Evolutionary conservation across 2,888 invertebrate species (phyloP), one percentile per base, ranked within the genome.

Genomic region (Pollenia labialis): DNA sequence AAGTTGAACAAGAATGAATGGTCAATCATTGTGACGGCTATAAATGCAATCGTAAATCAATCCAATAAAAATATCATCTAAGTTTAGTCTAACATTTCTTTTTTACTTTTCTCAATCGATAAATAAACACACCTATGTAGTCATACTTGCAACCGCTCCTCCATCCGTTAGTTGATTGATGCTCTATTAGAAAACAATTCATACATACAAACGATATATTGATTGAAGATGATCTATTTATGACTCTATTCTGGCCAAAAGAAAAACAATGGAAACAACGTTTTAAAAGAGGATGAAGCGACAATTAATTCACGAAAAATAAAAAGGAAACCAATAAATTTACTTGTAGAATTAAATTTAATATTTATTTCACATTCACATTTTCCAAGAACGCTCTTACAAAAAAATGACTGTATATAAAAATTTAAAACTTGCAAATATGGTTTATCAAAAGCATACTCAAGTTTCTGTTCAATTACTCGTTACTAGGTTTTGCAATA

Each of bases 41-140:
- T 40, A 46, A 56, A 54, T 60, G 40, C 54, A 66, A 54, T 66
- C n/a, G 66, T 77, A 66, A 66, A 66, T 77, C 76, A 77, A 77
- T 66, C n/a, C 32, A 32, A 32, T 32, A 32, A 23, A 54, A 42
- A 48, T n/a, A 68, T 50, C 32, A 50, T 32, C 40, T 32, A 68
- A 32, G 10, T 16, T 62, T 10, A n/a, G 42, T 12, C 42, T 9
- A 42, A 42, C 42, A 62, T 16, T 62, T 62, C 16, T 62, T 42
- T 62, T 18, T n/a, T 54, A 18, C 54, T 60, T 40, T 62, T 9
- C 42, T 62, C 11, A 3, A 62, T 62, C 16, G n/a, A 14, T n/a
- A 23, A 7, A n/a, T 60, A 11, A 11, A 23, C 7, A 8, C 52
- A 52, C 16, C 3, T 10, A n/a, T n/a, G n/a, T n/a, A 54, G 10